Evolutionary conservation across 2,797 vertebrate species (phyloP).

Genomic region (Platalea minor): DNA sequence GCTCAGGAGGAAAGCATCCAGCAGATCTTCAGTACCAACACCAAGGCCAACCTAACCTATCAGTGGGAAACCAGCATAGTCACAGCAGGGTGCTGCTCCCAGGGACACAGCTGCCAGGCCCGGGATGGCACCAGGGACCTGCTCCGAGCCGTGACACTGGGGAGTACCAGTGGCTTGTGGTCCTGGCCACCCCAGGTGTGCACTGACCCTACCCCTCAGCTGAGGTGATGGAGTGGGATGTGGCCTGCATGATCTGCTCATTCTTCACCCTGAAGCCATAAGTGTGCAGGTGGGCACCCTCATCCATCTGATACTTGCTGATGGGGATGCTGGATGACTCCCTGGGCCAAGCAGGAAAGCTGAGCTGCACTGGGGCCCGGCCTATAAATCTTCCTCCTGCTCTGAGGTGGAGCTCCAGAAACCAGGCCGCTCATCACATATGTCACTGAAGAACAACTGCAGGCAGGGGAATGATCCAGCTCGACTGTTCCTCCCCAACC

Average conservation of each 20-base stretch:
- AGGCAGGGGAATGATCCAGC: not conserved
- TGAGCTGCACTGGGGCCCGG: not conserved
- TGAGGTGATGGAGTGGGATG: not conserved
- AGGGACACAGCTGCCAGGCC: not conserved
- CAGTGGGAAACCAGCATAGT: not conserved
- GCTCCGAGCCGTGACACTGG: not conserved
- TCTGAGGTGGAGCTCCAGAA: not conserved
- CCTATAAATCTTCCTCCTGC: not conserved
- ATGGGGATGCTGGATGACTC: slow-evolving; percentile 57
- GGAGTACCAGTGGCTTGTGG: not conserved
- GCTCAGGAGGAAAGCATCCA: not conserved
- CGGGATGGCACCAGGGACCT: not conserved
- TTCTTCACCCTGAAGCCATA: slow-evolving; percentile 46
- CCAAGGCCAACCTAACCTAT: not conserved
- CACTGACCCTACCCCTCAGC: not conserved
- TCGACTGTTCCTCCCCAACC: not conserved
- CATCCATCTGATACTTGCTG: not conserved
- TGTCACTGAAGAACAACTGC: not conserved
- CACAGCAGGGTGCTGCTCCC: not conserved
- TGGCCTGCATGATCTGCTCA: not conserved
- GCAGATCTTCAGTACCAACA: not conserved
- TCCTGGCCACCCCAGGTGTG: not conserved
- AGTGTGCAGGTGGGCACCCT: not conserved
- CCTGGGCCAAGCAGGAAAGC: not conserved
- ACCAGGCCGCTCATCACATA: too few species aligned